Evolutionary conservation across 2,797 vertebrate genomes (phyloP), one percentile per base, ranked within the genome.

Genomic region (Bryconaethiops microstoma): DNA sequence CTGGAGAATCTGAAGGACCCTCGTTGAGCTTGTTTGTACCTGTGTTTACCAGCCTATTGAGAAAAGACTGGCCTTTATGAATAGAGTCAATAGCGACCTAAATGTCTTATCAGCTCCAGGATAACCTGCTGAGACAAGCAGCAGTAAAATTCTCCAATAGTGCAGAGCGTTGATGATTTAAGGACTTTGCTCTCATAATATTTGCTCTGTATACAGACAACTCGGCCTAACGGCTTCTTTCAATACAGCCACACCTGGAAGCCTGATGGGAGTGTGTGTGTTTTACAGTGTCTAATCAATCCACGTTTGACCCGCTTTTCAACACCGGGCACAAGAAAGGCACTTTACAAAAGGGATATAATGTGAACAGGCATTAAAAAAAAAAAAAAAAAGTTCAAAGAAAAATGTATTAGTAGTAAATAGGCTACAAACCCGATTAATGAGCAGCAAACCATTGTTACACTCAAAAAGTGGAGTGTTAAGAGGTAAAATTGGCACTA

Each of bases 61-160:
- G 52, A 45, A 71, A 68, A 74, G 65, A 8, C 5, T 6, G 13
- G 10, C 45, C 63, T 79, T 86, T 83, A 83, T 84, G 79, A 82
- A 65, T 80, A 62, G 42, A 50, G 82, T 85, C 80, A 87, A 82
- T 82, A 87, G 54, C 2, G 21, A 64, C 77, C 64, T 78, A 67
- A 23, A 70, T 35, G 76, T 83, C 76, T 87, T 85, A 87, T 87
- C 86, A 80, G 78, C 42, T 21, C 68, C 60, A 21, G 82, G 78
- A 87, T 81, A 84, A 83, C 60, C 69, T 23, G 54, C 23, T 17
- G 40, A 79, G 63, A 19, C 76, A 78, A 40, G 73, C 45, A 5
- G 57, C 77, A 67, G 77, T 85, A 82, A 85, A 86, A 67, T 68
- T 83, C 80, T 81, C 69, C 57, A 42, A 54, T 25, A 80, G 65